Evolutionary conservation across 2,888 invertebrate genomes (phyloP).

Genomic region (Sinotaia quadrata): DNA sequence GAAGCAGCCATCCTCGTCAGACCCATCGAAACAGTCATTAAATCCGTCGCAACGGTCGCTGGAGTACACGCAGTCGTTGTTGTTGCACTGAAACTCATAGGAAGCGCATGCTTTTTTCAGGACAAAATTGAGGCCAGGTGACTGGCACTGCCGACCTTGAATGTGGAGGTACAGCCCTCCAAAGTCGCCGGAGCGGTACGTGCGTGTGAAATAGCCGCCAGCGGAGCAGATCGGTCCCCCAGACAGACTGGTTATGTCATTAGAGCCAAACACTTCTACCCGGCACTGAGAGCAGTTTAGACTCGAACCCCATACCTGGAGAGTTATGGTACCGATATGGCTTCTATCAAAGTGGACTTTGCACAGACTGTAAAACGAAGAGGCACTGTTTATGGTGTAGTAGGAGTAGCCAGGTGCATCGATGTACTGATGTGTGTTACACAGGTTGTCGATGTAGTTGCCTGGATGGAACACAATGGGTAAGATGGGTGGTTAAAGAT

Average conservation of each 20-base stretch:
- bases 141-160: background rate
- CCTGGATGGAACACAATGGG: background rate
- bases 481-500: background rate
- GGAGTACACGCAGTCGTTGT: background rate
- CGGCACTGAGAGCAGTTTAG: background rate
- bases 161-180: background rate
- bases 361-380: background rate
- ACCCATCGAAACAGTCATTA: background rate
- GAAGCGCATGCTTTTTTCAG: background rate
- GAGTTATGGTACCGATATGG: background rate
- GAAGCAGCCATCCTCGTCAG: constrained; percentile 12
- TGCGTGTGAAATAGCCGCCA: background rate
- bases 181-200: background rate
- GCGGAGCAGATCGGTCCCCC: background rate
- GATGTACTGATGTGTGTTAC: background rate
- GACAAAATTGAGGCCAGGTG: background rate
- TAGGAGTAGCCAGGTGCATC: background rate
- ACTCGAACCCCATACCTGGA: background rate
- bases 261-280: background rate
- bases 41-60: background rate
- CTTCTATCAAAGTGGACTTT: background rate
- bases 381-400: background rate
- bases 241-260: background rate
- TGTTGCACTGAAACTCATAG: background rate
- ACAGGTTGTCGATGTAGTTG: background rate